Base-by-base conservation (phyloP, 2,113 vertebrate species). In the Cochlearius cochlearius region DNA sequence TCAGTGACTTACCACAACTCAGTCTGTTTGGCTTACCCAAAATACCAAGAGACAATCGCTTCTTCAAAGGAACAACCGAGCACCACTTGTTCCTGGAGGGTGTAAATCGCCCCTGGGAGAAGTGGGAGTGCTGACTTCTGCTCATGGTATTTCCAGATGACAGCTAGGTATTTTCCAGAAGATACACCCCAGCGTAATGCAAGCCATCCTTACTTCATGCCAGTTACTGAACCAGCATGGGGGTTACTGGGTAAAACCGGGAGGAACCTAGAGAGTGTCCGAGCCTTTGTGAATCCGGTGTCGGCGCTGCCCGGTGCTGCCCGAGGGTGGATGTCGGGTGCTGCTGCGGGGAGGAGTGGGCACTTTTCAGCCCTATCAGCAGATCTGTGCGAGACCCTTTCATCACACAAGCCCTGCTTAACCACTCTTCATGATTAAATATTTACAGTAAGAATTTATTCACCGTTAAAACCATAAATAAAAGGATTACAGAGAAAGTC, bases 371-470 rank as follows among this genome's bases (percentile, higher is more conserved):
- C 53, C 6, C 0, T 27, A 19, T 34, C 68, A 22, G 67, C 83
- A 68, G 58, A 63, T 56, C 79, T 53, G 7, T 11, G 23, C 3
- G 4, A 72, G 71, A 58, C 63, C n/a, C 67, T 26, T n/a, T 63
- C 83, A 56, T 80, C 89, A 39, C 39, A 10, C 6, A 12, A 7
- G 17, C n/a, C 62, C 86, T 78, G 79, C n/a, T 67, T 59, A 78
- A 90, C 47, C 29, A 15, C 74, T 67, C 74, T 49, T 39, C 16
- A 2, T 25, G 30, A 83, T 76, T 76, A 95, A 86, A 92, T 80
- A 68, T 92, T 85, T 92, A 86, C 91, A 80, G 7, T 66, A 47
- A 83, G 63, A 68, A 83, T 68, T 59, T 55, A 80, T 91, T 94
- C 18, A 9, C 88, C 52, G 75, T 81, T 87, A 82, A 92, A 78